Evolutionary conservation across 2,113 vertebrate genomes (phyloP).

Genomic region (Zosterops lateralis): DNA sequence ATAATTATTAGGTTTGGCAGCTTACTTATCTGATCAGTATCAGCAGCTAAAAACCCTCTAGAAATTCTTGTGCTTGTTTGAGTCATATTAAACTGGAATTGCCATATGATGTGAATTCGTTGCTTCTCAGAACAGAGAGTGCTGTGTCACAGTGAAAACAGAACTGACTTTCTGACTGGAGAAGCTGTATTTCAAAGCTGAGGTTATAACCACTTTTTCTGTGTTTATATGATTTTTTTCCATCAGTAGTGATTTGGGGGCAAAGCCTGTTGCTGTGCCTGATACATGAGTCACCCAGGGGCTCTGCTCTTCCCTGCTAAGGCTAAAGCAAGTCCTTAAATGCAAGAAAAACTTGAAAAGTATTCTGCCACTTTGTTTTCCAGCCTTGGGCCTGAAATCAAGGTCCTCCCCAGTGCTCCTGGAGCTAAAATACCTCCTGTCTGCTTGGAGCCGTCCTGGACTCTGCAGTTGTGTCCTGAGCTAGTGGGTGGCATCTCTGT

Average conservation of each 20-base stretch:
- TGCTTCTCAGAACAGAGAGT: neutral
- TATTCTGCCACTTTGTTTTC: neutral
- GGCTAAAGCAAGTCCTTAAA: neutral
- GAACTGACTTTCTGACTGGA: neutral
- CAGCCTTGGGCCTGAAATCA: neutral
- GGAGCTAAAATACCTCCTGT: neutral
- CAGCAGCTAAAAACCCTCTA: neutral
- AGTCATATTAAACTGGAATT: neutral
- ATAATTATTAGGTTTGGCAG: conserved; percentile 9
- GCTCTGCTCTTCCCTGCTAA: neutral
- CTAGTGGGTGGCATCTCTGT: neutral
- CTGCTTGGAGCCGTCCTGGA: rapidly evolving
- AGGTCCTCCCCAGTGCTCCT: neutral
- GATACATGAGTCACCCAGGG: neutral
- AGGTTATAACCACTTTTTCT: neutral
- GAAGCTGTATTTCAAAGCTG: neutral
- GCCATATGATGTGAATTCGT: neutral
- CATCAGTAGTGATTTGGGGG: neutral
- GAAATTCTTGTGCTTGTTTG: conserved; percentile 14
- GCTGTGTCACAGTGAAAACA: neutral
- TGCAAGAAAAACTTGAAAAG: neutral
- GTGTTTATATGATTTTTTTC: neutral
- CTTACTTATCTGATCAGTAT: conserved; percentile 4
- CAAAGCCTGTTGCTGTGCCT: neutral
- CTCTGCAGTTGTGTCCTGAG: neutral